A percentile compares a stretch with the other conserved stretches of the same genome.
These are phyloP conservation scores for Hydroisotoma schaefferi DNA, from an alignment of 2,888 invertebrate genomes.

Conservation along the genomic window DNA sequence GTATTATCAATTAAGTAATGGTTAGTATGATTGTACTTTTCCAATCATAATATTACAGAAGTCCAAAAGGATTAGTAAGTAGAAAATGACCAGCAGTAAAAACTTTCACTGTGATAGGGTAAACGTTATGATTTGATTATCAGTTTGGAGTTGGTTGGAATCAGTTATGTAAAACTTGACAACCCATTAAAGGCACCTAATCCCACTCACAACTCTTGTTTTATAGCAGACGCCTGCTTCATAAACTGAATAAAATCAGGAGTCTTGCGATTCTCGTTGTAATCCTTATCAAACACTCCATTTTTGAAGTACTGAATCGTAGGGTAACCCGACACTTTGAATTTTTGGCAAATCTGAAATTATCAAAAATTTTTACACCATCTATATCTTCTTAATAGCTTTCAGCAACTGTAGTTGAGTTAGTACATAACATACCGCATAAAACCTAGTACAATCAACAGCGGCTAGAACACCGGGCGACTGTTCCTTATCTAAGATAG, in stretches of 20 bases:
- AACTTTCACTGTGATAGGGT: too few relatives aligned
- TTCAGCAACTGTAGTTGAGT: neutral
- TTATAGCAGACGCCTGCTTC: constrained; percentile 40
- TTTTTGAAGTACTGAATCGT: constrained; percentile 72
- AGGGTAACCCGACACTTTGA: constrained; percentile 73
- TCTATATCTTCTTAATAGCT: neutral
- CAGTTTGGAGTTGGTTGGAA: too few relatives aligned
- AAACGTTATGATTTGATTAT: too few relatives aligned
- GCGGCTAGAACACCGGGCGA: constrained; percentile 57
- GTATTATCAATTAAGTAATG: too few relatives aligned
- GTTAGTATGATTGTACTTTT: too few relatives aligned
- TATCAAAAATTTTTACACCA: neutral
- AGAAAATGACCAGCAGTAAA: too few relatives aligned
- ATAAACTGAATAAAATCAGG: constrained; percentile 61
- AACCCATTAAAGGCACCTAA: too few relatives aligned
- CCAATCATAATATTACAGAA: too few relatives aligned
- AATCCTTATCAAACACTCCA: constrained; percentile 61
- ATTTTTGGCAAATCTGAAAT: constrained; percentile 27
- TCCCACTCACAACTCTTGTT: constrained; percentile 23
- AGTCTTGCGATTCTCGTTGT: constrained; percentile 58
- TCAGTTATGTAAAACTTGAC: too few relatives aligned
- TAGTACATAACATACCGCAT: constrained; percentile 19
- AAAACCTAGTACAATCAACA: constrained; percentile 56
- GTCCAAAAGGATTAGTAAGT: too few relatives aligned
- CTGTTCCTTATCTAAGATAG: constrained; percentile 54